phyloP scores from a whole-genome alignment of 1,140 invertebrate genomes.

The Drosophila ercepeae region DNA sequence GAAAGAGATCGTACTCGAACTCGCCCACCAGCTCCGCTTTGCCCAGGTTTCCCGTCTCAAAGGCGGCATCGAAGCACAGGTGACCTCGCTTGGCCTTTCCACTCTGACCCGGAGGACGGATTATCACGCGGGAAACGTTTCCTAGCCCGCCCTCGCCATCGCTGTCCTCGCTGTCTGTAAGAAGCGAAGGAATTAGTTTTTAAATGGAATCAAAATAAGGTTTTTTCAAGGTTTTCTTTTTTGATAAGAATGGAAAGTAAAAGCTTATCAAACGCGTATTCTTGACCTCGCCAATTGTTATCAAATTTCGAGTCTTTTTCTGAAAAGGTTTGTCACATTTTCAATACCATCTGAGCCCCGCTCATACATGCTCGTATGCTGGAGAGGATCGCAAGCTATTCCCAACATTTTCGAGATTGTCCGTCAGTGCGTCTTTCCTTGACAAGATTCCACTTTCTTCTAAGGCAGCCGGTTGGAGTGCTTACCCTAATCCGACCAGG shows the following conservation, averaged over 20 bases:
- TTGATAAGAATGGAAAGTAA: conserved; percentile 4
- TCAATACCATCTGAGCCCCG: conserved; percentile 84
- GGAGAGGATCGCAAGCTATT: conserved; percentile 85
- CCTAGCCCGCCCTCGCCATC: conserved; percentile 97
- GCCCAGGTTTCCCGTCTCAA: conserved; percentile 98
- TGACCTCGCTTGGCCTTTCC: conserved; percentile 93
- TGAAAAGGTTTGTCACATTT: background rate
- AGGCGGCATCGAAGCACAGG: conserved; percentile 98
- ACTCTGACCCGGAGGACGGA: conserved; percentile 95
- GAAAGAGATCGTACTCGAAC: conserved; percentile 98
- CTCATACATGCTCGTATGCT: conserved; percentile 88
- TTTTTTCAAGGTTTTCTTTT: background rate
- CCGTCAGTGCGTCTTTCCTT: conserved; percentile 30
- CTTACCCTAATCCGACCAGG: conserved; percentile 15
- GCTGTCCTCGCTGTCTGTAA: conserved; percentile 96
- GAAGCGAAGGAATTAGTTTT: no score
- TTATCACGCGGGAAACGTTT: conserved; percentile 96
- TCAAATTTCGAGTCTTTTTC: background rate
- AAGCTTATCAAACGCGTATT: background rate
- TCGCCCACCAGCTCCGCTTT: conserved; percentile 97
- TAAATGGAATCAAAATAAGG: no score
- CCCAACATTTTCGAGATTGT: conserved; percentile 64
- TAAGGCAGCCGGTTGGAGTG: conserved; percentile 42
- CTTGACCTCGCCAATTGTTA: conserved; percentile 17
- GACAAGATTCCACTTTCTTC: conserved; percentile 45